Evolutionary conservation across 1,140 invertebrate genomes (phyloP), one percentile per base, ranked within the genome.

Genomic region (Tenebrio molitor): DNA sequence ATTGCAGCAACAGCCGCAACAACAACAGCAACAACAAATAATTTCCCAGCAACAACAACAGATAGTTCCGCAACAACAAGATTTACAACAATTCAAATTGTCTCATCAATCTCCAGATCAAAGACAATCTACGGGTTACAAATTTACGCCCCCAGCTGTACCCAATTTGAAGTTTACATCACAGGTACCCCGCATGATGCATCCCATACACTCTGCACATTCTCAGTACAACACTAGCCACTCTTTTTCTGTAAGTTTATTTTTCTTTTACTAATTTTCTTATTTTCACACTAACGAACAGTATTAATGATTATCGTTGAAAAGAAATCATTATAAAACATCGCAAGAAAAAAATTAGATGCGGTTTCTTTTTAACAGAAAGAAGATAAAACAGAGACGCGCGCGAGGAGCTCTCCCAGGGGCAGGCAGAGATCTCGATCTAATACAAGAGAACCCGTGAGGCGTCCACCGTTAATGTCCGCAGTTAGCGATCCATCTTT

Each of bases 401-500:
- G 74, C 36, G 67, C 65, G 29, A 23, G 76, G 53, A 70, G 76
- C 16, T 34, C 76, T n/a, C 72, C 53, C n/a, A 69, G 76, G 66
- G 76, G 72, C 6, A 72, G 77, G 19, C 77, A 79, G 6, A 72
- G 82, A 23, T 83, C 81, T 14, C 53, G 80, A 23, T 83, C 81
- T 7, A 79, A 79, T 21, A 81, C 81, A n/a, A 71, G 82, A 19
- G 81, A 83, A 73, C 76, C 79, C n/a, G 71, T 76, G 2, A 79
- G 80, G 72, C 84, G 85, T 70, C 85, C 86, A 2, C 87, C 86
- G 2, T 80, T 89, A 21, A 81, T 87, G 16, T 86, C 87, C 1
- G 84, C 87, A n/a, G 81, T 84, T 44, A 89, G 87, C 78, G 87
- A 89, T 78, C 84, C 88, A 15, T 82, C 85, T 6, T 78, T 88